A percentile compares a stretch with the other conserved stretches of the same genome.
Conservation (phyloP, 2,113 vertebrate genomes). For the Mystacornis crossleyi region DNA sequence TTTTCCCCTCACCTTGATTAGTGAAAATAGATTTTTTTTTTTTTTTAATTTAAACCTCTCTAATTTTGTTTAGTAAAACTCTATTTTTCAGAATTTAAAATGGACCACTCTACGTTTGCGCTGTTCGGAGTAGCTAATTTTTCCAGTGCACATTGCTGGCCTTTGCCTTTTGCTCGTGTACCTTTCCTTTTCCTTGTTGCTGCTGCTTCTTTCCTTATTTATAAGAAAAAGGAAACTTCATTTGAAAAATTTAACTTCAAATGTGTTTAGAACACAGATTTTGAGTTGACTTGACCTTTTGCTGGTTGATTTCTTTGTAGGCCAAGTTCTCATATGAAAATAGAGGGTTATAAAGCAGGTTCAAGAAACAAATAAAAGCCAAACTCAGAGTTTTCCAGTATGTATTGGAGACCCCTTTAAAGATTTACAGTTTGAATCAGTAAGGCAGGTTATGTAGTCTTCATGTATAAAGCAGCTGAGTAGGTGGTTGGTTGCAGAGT, state of each 20-base stretch:
- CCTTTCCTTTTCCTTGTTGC: background rate
- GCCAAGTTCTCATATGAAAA: background rate
- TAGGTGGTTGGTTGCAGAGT: background rate
- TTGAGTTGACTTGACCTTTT: background rate
- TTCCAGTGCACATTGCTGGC: background rate
- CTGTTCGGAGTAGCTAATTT: background rate
- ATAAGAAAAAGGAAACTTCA: background rate
- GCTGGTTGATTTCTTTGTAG: background rate
- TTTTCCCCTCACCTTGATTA: fast-evolving
- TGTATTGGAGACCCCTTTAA: background rate
- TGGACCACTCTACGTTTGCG: background rate
- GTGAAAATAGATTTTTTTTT: background rate
- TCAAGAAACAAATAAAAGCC: background rate
- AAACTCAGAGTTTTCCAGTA: background rate
- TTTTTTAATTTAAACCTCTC: background rate
- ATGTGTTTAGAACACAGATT: background rate
- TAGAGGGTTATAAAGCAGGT: background rate
- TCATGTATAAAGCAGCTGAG: background rate
- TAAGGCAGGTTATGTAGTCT: background rate
- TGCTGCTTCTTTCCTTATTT: background rate
- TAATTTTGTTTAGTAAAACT: background rate
- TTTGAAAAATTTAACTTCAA: background rate
- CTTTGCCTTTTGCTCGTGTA: background rate
- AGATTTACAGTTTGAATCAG: background rate
- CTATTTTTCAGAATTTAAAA: background rate